Evolutionary conservation across 2,113 vertebrate species (phyloP), one percentile per base, ranked within the genome.

Genomic region (Carlito syrichta): DNA sequence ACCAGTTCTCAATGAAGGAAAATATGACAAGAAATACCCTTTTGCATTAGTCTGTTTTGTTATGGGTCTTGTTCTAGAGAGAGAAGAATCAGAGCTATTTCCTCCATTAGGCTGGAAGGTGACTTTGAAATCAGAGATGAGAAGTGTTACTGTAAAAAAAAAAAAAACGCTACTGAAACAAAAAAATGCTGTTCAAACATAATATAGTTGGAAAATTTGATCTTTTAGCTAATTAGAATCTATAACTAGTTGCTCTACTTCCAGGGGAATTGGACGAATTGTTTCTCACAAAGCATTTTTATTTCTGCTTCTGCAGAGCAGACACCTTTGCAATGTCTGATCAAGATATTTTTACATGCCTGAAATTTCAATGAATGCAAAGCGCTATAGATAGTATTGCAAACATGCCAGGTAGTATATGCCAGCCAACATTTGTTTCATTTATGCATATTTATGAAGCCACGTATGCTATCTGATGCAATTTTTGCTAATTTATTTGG

Each of bases 41-140:
- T 6, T 58, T 62, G 8, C 27, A 40, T 69, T 71, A n/a, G 62
- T 71, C 23, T 94, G 74, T 92, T 89, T 90, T 89, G 22, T 68
- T 87, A 13, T 56, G 71, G 43, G 69, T 95, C 40, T 95, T 95
- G 60, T 92, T 96, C 52, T 93, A 83, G 84, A 93, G 68, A 92
- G 52, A 95, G 74, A 86, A 84, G 89, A 93, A 50, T 94, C 56
- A 74, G 71, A 88, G 91, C 32, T 86, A 0, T n/a, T n/a, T 78
- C 79, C 50, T 96, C 62, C 79, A 63, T 92, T 77, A 95, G 54
- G 60, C 81, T 94, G 73, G 81, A 96, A 96, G 96, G 96, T 97
- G 97, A 97, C 96, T 97, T 98, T 97, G 97, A 97, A 85, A 96
- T 96, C 71, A 73, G 76, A 89, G 92, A 91, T 77, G 91, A 89